A percentile compares a stretch with the other conserved stretches of the same genome.
Conservation (phyloP, 2,113 vertebrate species). For the Stercorarius parasiticus region DNA sequence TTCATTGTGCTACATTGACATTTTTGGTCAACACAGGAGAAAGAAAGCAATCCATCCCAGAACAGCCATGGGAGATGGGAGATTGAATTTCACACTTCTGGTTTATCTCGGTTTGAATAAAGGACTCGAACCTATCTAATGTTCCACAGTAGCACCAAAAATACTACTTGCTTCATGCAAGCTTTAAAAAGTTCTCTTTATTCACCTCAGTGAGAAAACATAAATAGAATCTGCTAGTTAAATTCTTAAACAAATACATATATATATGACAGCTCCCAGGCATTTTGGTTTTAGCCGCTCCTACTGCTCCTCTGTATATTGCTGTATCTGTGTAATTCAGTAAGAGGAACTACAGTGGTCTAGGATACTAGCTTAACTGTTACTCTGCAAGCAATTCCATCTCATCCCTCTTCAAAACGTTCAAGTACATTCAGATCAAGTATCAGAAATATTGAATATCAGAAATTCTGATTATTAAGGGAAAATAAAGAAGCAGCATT, state of each 20-base stretch:
- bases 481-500: background rate
- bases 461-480: background rate
- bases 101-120: background rate
- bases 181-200: background rate
- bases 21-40: background rate
- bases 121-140: background rate
- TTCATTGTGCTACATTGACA: background rate
- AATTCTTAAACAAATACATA: background rate
- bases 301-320: background rate
- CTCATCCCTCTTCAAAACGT: background rate
- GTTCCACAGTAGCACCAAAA: background rate
- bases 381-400: background rate
- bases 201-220: background rate
- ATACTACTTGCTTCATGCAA: background rate
- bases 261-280: background rate
- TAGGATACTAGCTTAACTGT: background rate
- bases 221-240: background rate
- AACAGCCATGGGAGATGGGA: background rate
- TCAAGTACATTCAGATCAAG: background rate
- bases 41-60: background rate
- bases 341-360: background rate
- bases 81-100: background rate
- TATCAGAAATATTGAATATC: background rate
- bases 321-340: conserved; percentile 21
- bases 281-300: background rate